phyloP scores from a whole-genome alignment of 2,888 invertebrate genomes.

The Orthosia gracilis region DNA sequence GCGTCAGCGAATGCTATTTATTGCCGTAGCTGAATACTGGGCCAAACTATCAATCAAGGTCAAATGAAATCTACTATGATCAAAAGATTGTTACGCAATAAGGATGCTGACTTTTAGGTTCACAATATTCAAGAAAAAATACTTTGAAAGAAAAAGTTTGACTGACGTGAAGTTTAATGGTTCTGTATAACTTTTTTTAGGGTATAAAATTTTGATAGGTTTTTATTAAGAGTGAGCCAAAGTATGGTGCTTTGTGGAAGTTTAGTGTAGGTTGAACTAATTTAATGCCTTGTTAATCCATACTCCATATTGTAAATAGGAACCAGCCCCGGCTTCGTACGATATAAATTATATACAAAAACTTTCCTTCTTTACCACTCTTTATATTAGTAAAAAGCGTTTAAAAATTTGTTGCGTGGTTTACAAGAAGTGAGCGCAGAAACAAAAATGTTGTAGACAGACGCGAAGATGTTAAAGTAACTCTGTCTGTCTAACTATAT shows the following conservation, averaged over 20 bases:
- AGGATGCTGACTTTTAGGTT: neutral
- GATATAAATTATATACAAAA: no score
- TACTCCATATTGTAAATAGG: no score
- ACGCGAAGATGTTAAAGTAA: no score
- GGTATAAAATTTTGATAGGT: rapidly evolving
- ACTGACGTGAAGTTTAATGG: constrained; percentile 31
- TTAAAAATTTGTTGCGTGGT: no score
- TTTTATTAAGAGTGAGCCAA: neutral
- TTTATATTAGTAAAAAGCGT: no score
- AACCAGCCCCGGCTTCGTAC: no score
- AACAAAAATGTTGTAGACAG: no score
- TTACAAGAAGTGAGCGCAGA: no score
- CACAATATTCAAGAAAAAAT: constrained; percentile 7
- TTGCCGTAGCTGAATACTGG: no score
- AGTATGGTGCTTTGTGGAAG: neutral
- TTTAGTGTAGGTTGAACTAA: neutral
- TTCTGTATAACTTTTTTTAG: neutral
- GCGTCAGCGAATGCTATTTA: no score
- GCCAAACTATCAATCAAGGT: neutral
- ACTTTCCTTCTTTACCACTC: no score
- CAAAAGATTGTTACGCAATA: neutral
- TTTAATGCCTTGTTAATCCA: neutral
- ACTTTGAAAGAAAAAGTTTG: neutral
- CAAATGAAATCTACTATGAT: neutral
- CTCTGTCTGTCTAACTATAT: no score